A percentile compares a stretch with the other conserved stretches of the same genome.
phyloP scores from a whole-genome alignment of 1,140 invertebrate species.

The Epicauta chinensis region DNA sequence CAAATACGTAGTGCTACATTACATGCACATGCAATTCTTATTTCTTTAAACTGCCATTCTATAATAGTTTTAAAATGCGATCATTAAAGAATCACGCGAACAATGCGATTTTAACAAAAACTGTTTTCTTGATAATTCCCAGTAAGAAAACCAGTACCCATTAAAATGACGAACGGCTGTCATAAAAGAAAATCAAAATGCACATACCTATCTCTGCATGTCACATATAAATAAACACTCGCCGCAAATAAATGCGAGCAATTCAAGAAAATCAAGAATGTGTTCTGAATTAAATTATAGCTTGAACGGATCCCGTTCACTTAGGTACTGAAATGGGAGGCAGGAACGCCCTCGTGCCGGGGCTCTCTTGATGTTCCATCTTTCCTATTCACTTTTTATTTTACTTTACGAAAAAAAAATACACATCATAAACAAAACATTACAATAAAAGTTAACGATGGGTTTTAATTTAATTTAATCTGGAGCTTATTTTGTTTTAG shows the following conservation, averaged over 20 bases:
- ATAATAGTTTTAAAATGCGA: conserved; percentile 15
- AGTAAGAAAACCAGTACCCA: conserved; percentile 27
- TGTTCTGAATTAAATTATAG: conserved; percentile 21
- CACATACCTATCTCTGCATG: conserved; percentile 30
- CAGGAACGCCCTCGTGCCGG: too few species aligned
- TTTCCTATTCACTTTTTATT: too few species aligned
- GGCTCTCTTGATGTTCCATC: too few species aligned
- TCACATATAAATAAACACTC: conserved; percentile 17
- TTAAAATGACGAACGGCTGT: conserved; percentile 30
- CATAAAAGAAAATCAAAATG: conserved; percentile 32
- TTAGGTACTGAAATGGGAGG: too few species aligned
- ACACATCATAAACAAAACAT: too few species aligned
- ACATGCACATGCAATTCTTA: conserved; percentile 10
- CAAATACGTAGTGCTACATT: too few species aligned
- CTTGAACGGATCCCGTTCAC: not conserved
- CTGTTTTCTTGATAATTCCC: conserved; percentile 25
- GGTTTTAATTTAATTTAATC: too few species aligned
- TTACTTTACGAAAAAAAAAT: too few species aligned
- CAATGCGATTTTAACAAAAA: conserved; percentile 23
- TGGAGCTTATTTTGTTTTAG: too few species aligned
- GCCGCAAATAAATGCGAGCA: conserved; percentile 16
- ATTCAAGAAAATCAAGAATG: conserved; percentile 23
- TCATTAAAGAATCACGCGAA: conserved; percentile 27
- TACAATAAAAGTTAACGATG: too few species aligned
- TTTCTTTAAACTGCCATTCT: conserved; percentile 1